phyloP scores from a whole-genome alignment of 2,797 vertebrate species.

The Lacerta agilis region DNA sequence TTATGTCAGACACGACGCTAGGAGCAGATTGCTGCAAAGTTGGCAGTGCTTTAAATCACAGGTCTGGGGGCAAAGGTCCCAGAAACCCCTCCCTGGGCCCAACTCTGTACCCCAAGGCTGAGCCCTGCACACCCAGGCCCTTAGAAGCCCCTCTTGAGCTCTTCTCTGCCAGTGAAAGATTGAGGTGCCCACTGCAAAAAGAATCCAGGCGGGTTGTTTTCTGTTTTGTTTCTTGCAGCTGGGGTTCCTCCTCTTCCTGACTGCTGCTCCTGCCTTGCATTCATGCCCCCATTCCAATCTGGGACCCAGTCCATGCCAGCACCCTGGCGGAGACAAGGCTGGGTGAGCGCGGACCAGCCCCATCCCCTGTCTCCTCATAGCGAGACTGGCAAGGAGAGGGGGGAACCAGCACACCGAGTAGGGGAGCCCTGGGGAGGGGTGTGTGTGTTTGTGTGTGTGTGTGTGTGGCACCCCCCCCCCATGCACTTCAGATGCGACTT shows the following conservation, averaged over 20 bases:
- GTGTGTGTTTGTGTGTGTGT: too few relatives aligned
- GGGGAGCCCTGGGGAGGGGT: background rate
- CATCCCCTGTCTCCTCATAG: background rate
- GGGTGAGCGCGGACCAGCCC: too few relatives aligned
- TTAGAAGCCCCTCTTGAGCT: background rate
- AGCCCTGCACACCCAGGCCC: background rate
- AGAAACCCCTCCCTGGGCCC: background rate
- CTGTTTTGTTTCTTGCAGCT: too few relatives aligned
- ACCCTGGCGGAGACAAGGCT: too few relatives aligned
- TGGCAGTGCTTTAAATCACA: background rate
- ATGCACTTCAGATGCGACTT: background rate
- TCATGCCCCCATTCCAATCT: too few relatives aligned
- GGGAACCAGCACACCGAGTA: background rate
- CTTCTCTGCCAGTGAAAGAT: background rate
- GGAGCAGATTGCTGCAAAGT: background rate
- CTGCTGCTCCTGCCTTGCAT: background rate
- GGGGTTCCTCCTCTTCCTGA: background rate
- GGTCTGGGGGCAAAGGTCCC: background rate
- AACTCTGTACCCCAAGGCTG: background rate
- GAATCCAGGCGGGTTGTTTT: too few relatives aligned
- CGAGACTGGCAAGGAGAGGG: background rate
- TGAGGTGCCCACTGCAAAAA: background rate
- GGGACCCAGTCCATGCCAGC: background rate
- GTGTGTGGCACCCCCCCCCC: too few relatives aligned
- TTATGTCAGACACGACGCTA: background rate